Conservation (phyloP, 1,140 invertebrate genomes). For the Drosophila mayri region DNA sequence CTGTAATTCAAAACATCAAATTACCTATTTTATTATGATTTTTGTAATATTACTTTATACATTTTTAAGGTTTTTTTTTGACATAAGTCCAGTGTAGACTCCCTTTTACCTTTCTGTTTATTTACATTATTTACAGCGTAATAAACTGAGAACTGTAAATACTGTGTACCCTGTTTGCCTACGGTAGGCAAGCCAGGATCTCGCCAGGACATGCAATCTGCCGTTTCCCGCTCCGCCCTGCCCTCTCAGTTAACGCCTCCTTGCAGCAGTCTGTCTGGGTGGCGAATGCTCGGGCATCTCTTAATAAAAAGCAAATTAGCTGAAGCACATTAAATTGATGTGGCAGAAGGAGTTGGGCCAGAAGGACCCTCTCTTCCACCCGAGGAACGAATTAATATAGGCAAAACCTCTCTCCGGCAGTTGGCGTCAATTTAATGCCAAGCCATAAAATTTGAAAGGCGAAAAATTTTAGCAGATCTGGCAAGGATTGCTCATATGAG, state of each 20-base stretch:
- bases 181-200: conserved; percentile 31
- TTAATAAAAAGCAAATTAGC: conserved; percentile 81
- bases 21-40: no score
- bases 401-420: conserved; percentile 17
- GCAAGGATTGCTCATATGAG: conserved; percentile 56
- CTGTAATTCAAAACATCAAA: background rate
- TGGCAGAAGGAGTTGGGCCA: conserved; percentile 28
- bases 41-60: no score
- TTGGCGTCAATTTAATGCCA: conserved; percentile 59
- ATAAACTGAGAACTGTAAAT: conserved; percentile 57
- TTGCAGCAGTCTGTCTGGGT: conserved; percentile 18
- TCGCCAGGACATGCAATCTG: conserved; percentile 33
- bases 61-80: background rate
- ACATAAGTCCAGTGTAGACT: background rate
- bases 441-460: conserved; percentile 63
- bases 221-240: conserved; percentile 3
- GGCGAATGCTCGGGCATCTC: conserved; percentile 40
- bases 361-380: conserved; percentile 6
- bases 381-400: conserved; percentile 43
- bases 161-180: conserved; percentile 46
- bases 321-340: conserved; percentile 73
- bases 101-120: conserved; percentile 25
- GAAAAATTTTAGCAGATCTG: conserved; percentile 38
- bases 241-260: conserved; percentile 27
- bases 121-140: conserved; percentile 70